These are phyloP conservation scores for Lithosia quadra DNA, from an alignment of 2,888 invertebrate genomes.

Conservation along the genomic window DNA sequence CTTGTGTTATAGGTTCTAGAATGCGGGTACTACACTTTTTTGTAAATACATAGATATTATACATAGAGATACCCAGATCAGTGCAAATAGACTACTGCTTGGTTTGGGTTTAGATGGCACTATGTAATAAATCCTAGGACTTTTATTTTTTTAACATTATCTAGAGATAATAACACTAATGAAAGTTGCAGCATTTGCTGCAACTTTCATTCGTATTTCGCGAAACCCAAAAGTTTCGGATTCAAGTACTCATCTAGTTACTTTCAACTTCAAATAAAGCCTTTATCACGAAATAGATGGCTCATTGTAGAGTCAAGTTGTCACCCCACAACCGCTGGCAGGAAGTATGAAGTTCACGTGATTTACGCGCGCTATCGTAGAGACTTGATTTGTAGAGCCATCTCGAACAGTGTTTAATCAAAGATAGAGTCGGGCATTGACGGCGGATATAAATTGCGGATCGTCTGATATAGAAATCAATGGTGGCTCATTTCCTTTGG, in stretches of 20 bases:
- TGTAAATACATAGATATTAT: no score
- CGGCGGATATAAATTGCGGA: constrained; percentile 10
- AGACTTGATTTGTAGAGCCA: constrained; percentile 21
- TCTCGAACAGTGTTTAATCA: constrained; percentile 15
- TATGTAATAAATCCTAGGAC: no score
- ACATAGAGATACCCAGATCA: no score
- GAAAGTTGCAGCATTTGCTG: no score
- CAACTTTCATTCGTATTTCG: no score
- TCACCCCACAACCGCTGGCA: neutral
- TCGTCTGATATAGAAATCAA: constrained; percentile 16
- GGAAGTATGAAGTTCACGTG: constrained; percentile 12
- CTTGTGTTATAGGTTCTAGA: no score
- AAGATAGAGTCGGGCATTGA: constrained; percentile 16
- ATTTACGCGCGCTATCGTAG: constrained; percentile 17
- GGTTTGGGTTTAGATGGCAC: no score
- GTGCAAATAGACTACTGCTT: no score
- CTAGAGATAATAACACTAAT: no score
- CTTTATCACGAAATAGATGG: neutral
- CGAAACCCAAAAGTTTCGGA: neutral
- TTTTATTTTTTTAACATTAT: no score
- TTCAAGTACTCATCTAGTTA: neutral
- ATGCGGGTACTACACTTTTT: no score
- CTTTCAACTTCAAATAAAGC: neutral
- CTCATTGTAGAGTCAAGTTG: neutral
- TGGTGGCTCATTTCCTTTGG: neutral